Evolutionary conservation across 2,888 invertebrate species (phyloP).

Genomic region (Caenorhabditis angaria): DNA sequence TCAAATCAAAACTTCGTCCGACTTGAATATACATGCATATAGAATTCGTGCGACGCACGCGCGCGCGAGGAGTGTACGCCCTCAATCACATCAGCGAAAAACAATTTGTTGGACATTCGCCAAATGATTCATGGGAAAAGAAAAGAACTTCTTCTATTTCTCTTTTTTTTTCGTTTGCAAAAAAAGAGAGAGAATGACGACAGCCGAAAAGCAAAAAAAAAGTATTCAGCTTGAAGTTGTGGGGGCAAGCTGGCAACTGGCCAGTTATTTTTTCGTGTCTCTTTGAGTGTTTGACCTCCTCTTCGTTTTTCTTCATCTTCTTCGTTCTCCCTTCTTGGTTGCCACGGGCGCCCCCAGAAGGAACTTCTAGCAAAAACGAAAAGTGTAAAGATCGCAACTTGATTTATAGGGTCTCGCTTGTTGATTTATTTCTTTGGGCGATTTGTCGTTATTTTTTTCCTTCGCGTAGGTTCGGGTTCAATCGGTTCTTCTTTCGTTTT

Average conservation of each 20-base stretch:
- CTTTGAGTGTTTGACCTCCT: background rate
- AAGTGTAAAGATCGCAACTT: background rate
- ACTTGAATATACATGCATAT: background rate
- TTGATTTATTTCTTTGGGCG: background rate
- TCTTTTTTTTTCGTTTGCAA: background rate
- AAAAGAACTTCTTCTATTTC: background rate
- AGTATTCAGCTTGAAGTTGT: background rate
- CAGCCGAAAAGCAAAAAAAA: background rate
- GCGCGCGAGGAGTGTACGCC: background rate
- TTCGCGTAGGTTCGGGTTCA: background rate
- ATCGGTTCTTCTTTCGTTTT: background rate
- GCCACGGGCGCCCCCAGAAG: no score
- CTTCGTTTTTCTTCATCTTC: background rate
- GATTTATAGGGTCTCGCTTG: slow-evolving; percentile 1
- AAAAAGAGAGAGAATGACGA: background rate
- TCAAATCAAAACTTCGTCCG: background rate
- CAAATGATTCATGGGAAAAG: background rate
- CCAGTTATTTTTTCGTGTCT: background rate
- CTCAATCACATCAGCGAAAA: no score
- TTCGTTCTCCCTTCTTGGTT: no score
- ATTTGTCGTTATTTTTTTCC: background rate
- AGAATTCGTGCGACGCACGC: background rate
- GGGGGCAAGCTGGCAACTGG: background rate
- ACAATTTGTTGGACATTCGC: background rate
- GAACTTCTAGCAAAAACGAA: no score